These are phyloP conservation scores for Drosophila pseudotalamancana DNA, from an alignment of 2,888 invertebrate species.

Conservation along the genomic window DNA sequence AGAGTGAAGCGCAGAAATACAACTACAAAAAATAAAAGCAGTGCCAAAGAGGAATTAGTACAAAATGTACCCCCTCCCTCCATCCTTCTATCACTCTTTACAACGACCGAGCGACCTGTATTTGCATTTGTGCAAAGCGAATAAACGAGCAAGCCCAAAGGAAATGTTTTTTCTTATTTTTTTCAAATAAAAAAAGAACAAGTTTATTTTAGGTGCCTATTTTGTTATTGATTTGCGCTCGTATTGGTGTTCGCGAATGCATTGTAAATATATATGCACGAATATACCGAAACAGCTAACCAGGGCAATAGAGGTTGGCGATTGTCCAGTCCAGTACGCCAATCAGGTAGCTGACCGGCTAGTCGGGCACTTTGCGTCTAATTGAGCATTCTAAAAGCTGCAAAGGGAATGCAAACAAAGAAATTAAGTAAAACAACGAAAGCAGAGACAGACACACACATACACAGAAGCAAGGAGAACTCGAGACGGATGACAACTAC, in stretches of 20 bases:
- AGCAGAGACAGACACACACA: constrained; percentile 9
- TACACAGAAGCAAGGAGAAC: constrained; percentile 19
- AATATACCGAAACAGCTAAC: constrained; percentile 42
- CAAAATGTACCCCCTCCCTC: constrained; percentile 13
- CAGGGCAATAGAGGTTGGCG: constrained; percentile 23
- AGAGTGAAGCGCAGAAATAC: constrained; percentile 20
- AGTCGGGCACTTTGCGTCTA: constrained; percentile 54
- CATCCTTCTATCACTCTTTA: no score
- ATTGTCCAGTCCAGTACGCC: constrained; percentile 16
- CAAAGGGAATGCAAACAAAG: constrained; percentile 44
- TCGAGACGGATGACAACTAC: constrained; percentile 57
- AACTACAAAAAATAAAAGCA: constrained; percentile 1
- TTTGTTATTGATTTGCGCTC: constrained; percentile 56
- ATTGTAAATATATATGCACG: constrained; percentile 24
- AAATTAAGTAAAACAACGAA: constrained; percentile 5
- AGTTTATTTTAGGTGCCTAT: constrained; percentile 54
- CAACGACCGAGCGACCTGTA: constrained; percentile 30
- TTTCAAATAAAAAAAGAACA: constrained; percentile 33
- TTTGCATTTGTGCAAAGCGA: constrained; percentile 55
- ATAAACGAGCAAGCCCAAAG: constrained; percentile 28
- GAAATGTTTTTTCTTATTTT: constrained; percentile 26
- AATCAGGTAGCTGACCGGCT: constrained; percentile 40
- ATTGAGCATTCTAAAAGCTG: constrained; percentile 68
- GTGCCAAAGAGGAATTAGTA: constrained; percentile 43
- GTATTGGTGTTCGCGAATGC: constrained; percentile 22